Base-by-base conservation (phyloP, 2,113 vertebrate species). In the Riparia riparia region DNA sequence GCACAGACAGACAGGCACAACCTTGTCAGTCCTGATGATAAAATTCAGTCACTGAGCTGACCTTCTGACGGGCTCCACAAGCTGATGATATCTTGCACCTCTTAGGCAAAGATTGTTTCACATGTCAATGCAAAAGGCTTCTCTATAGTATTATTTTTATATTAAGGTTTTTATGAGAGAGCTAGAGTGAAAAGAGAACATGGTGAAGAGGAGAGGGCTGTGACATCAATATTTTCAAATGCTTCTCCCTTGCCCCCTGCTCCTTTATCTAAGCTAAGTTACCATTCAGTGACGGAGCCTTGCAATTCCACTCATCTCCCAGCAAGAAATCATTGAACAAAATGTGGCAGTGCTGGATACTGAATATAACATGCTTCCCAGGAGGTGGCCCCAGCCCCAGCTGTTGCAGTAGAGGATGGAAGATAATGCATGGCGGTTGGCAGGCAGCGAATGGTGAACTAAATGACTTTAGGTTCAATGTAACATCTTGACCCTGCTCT, bases 1-100 rank as follows among this genome's bases (percentile, higher is more conserved):
- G 82, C 73, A 78, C 61, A 79, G 94, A 39, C 45, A 71, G 77
- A 42, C 31, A 1, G 10, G 69, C 60, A 79, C 72, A 94, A 96
- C 94, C 92, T 87, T 92, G 81, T 92, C 91, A 89, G 63, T 53
- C 77, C 66, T 45, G 29, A 53, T 97, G 70, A 96, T 90, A 95
- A 97, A 90, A 84, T 61, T 84, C 93, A 80, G 68, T 49, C 89
- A 78, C 78, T 79, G 80, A 9, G 17, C 69, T 95, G 96, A 95
- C 93, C 93, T 83, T 72, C 82, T 94, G 94, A 73, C 87, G 74
- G 69, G 56, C 51, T 92, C 56, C 63, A 90, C 51, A 42, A 82
- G 68, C 60, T 66, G 79, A 74, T 76, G 82, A 25, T 47, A 41
- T 68, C 80, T 94, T 82, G 50, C 47, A 77, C 87, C 76, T 96